Evolutionary conservation across 2,797 vertebrate species (phyloP), one percentile per base, ranked within the genome.

Genomic region (Lutjanus campechanus): DNA sequence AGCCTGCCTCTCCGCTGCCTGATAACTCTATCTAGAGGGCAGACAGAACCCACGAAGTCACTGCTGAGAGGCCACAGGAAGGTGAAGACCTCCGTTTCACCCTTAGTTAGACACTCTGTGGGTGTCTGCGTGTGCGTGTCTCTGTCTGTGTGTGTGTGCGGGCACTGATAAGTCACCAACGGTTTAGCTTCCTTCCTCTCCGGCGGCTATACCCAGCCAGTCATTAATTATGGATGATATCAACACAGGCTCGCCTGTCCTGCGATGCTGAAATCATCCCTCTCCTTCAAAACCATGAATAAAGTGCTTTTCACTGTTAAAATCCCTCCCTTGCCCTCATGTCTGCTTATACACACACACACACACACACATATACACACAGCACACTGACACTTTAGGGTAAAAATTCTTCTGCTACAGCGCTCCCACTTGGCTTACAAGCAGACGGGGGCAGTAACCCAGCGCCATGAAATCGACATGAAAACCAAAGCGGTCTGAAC

Each of bases 301-400:
- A 92, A 92, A 93, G 91, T 90, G 83, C 88, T 92, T 93, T 90
- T 91, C 84, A 82, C 83, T 91, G 91, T 90, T 86, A 79, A 77
- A 80, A 68, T 71, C 82, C 51, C 69, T 71, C 75, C 29, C 80
- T 83, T 78, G 62, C 79, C 56, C 86, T 65, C 59, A 11, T 65
- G 69, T 66, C 73, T 73, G 68, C 71, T 44, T n/a, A 8, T 43
- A 64, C 67, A 72, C 76, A 43, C 73, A 63, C 54, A 63, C 15
- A 76, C 44, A 60, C 73, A 67, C 69, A 55, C 22, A 50, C 69
- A 55, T n/a, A 50, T 43, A 56, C n/a, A n/a, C 49, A 53, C 53
- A 53, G 50, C 69, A 62, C 69, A 69, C 67, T 64, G 19, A 90
- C 76, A 76, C 55, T 51, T 69, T 69, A 25, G 60, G 73, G 29